Conservation (phyloP, 2,888 invertebrate genomes). For the Neelides folsomi region DNA sequence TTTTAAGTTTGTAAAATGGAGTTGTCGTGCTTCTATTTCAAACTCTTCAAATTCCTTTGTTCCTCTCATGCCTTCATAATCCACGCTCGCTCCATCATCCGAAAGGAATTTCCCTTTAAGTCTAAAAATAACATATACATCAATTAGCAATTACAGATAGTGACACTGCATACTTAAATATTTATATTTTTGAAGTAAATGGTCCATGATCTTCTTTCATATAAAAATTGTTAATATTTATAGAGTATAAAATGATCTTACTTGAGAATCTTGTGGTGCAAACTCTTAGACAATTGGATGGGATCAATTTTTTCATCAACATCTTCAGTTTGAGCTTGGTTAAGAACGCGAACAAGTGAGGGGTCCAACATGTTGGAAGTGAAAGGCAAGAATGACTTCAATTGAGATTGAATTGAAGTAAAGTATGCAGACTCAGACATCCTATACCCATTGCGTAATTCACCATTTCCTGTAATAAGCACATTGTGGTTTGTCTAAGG, state of each 20-base stretch:
- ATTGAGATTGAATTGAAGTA: too few species aligned
- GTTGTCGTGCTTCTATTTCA: constrained; percentile 12
- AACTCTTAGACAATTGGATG: constrained; percentile 11
- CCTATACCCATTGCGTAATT: too few species aligned
- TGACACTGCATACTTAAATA: not conserved
- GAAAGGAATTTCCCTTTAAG: constrained; percentile 22
- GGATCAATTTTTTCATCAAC: not conserved
- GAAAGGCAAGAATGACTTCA: not conserved
- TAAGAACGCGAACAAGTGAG: constrained; percentile 1
- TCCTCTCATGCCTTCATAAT: constrained; percentile 16
- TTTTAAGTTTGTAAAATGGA: constrained; percentile 13
- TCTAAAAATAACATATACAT: constrained; percentile 8
- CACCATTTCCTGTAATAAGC: too few species aligned
- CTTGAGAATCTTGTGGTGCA: constrained; percentile 13
- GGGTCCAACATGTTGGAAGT: constrained; percentile 4
- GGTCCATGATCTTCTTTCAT: too few species aligned
- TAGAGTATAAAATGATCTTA: not conserved
- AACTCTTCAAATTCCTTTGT: constrained; percentile 17
- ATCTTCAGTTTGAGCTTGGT: not conserved
- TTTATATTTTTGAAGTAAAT: too few species aligned
- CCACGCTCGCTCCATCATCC: constrained; percentile 17
- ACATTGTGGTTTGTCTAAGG: too few species aligned
- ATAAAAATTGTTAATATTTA: too few species aligned
- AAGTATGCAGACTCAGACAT: too few species aligned
- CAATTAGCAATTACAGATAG: too few species aligned